A percentile compares a stretch with the other conserved stretches of the same genome.
Conservation (phyloP, 2,888 invertebrate species). For the Ichneumoninae sp. region DNA sequence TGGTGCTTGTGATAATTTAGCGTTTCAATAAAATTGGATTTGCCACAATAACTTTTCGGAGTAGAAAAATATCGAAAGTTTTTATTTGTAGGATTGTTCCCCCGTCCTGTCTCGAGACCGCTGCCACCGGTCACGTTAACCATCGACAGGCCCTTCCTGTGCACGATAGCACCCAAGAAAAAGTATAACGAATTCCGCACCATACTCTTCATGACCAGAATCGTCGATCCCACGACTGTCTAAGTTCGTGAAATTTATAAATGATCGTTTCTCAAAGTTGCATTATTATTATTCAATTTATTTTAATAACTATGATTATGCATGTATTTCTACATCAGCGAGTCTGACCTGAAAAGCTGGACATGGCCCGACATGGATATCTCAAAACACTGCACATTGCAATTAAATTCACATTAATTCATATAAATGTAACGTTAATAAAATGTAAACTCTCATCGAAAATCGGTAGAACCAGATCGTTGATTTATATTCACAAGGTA, state of each 20-base stretch:
- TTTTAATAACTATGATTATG: background rate
- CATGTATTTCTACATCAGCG: too few species aligned
- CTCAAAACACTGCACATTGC: background rate
- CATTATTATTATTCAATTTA: background rate
- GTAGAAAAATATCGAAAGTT: slow-evolving; percentile 21
- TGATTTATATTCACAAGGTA: too few species aligned
- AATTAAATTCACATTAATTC: too few species aligned
- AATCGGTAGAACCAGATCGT: too few species aligned
- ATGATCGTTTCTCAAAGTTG: background rate
- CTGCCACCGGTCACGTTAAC: slow-evolving; percentile 68
- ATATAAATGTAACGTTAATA: too few species aligned
- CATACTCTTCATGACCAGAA: slow-evolving; percentile 62
- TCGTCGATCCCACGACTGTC: slow-evolving; percentile 42
- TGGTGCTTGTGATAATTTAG: background rate
- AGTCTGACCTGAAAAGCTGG: background rate
- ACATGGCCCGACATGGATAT: background rate
- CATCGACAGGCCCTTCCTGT: slow-evolving; percentile 78
- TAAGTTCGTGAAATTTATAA: background rate
- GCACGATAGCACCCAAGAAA: slow-evolving; percentile 41
- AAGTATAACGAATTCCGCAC: slow-evolving; percentile 17
- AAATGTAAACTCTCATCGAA: too few species aligned
- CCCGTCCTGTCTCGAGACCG: slow-evolving; percentile 41
- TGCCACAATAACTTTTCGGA: background rate
- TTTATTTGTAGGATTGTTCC: slow-evolving; percentile 57
- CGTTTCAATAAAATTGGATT: background rate